A percentile compares a stretch with the other conserved stretches of the same genome.
Evolutionary conservation across 2,888 invertebrate genomes (phyloP).

Genomic region (Itoplectis maculator): DNA sequence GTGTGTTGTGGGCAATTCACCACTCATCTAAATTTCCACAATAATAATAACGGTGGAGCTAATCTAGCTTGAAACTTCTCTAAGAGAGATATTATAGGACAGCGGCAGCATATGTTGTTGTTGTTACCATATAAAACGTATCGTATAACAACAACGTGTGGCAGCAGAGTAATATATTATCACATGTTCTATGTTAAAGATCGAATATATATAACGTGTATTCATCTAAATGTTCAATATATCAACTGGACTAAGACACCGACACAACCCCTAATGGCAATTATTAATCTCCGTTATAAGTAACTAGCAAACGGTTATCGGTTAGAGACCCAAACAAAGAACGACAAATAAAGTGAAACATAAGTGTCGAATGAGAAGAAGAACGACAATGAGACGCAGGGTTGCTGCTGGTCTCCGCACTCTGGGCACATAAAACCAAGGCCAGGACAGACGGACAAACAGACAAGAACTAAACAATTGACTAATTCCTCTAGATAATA

Average conservation of each 20-base stretch:
- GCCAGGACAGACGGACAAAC: slow-evolving; percentile 35
- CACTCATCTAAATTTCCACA: slow-evolving; percentile 64
- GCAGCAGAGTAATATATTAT: slow-evolving; percentile 3
- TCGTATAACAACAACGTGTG: slow-evolving; percentile 41
- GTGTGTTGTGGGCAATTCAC: slow-evolving; percentile 25
- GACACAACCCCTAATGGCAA: slow-evolving; percentile 76
- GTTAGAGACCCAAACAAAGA: slow-evolving; percentile 55
- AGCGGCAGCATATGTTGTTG: no score
- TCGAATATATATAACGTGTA: slow-evolving; percentile 46
- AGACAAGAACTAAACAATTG: slow-evolving; percentile 40
- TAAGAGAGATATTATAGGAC: slow-evolving; percentile 59
- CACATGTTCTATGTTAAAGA: slow-evolving; percentile 32
- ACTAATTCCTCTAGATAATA: slow-evolving; percentile 43
- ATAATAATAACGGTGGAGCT: slow-evolving; percentile 66
- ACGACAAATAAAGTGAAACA: slow-evolving; percentile 28
- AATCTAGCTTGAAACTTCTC: slow-evolving; percentile 62
- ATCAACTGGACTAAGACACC: slow-evolving; percentile 79
- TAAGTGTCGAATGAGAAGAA: slow-evolving; percentile 1
- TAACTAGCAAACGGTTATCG: slow-evolving; percentile 54
- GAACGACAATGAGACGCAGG: background rate
- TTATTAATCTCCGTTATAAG: slow-evolving; percentile 28
- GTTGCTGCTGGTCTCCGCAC: slow-evolving; percentile 22
- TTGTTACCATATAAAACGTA: slow-evolving; percentile 19
- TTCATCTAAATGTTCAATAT: slow-evolving; percentile 61
- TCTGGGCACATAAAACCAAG: slow-evolving; percentile 7